Conservation (phyloP, 2,888 invertebrate species). For the Endotricha flammealis region DNA sequence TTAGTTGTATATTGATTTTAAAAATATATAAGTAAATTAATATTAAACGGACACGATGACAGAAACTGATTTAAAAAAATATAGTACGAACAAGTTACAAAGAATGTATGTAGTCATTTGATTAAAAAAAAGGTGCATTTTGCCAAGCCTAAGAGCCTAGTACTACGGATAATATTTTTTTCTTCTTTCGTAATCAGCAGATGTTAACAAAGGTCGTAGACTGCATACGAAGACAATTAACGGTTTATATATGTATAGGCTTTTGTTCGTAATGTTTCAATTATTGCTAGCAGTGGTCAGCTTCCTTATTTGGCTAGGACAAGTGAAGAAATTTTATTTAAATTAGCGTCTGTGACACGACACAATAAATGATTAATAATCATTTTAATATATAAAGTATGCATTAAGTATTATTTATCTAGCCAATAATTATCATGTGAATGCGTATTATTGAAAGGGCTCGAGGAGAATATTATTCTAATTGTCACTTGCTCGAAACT, state of each 20-base stretch:
- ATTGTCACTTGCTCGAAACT: too few relatives aligned
- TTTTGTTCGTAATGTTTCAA: slow-evolving; percentile 51
- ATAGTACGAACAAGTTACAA: too few relatives aligned
- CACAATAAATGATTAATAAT: neutral
- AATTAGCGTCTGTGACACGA: slow-evolving; percentile 10
- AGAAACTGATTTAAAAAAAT: too few relatives aligned
- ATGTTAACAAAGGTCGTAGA: slow-evolving; percentile 57
- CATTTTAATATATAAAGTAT: too few relatives aligned
- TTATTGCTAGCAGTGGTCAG: slow-evolving; percentile 34
- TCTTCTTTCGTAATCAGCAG: slow-evolving; percentile 54
- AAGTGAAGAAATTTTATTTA: slow-evolving; percentile 16
- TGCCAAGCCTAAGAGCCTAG: slow-evolving; percentile 29
- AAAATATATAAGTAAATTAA: too few relatives aligned
- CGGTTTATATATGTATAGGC: slow-evolving; percentile 25
- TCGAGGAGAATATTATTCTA: too few relatives aligned
- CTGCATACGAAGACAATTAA: slow-evolving; percentile 39
- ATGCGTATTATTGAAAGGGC: too few relatives aligned
- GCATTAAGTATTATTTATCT: too few relatives aligned
- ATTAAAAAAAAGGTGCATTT: slow-evolving; percentile 28
- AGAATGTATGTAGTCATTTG: neutral
- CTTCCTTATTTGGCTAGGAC: slow-evolving; percentile 28
- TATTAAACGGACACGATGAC: too few relatives aligned
- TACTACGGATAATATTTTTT: slow-evolving; percentile 30
- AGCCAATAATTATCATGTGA: too few relatives aligned
- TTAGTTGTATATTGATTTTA: too few relatives aligned